Percentiles rank a stretch among this genome's conserved stretches.
phyloP scores from a whole-genome alignment of 2,113 vertebrate species.

The Rhineura floridana region DNA sequence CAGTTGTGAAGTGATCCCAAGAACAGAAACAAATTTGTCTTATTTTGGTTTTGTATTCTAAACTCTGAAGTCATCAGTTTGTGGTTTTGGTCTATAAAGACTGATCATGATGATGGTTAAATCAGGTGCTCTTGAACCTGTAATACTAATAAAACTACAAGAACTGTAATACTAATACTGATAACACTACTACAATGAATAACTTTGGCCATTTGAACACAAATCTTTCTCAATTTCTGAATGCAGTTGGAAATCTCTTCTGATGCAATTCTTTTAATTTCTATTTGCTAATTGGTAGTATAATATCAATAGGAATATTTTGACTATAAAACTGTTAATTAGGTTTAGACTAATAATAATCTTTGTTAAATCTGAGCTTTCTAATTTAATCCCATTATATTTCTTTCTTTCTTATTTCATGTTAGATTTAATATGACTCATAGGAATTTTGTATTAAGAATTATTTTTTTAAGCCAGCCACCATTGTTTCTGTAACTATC shows the following conservation, averaged over 20 bases:
- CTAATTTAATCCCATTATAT: slow-evolving; percentile 12
- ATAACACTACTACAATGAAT: neutral
- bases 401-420: neutral
- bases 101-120: neutral
- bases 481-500: neutral
- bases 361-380: neutral
- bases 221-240: neutral
- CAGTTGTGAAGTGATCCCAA: neutral
- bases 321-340: slow-evolving; percentile 6
- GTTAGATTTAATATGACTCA: neutral
- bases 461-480: neutral
- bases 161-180: neutral
- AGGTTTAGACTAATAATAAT: slow-evolving; percentile 8
- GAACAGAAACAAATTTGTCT: neutral
- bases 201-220: neutral
- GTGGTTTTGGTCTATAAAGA: neutral
- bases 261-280: neutral
- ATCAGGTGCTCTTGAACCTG: neutral
- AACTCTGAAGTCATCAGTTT: neutral
- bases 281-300: neutral
- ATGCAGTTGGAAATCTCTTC: neutral
- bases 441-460: neutral
- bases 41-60: neutral
- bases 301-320: neutral
- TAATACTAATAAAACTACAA: neutral